Evolutionary conservation across 2,113 vertebrate genomes (phyloP), one percentile per base, ranked within the genome.

Genomic region (Chunga burmeisteri): DNA sequence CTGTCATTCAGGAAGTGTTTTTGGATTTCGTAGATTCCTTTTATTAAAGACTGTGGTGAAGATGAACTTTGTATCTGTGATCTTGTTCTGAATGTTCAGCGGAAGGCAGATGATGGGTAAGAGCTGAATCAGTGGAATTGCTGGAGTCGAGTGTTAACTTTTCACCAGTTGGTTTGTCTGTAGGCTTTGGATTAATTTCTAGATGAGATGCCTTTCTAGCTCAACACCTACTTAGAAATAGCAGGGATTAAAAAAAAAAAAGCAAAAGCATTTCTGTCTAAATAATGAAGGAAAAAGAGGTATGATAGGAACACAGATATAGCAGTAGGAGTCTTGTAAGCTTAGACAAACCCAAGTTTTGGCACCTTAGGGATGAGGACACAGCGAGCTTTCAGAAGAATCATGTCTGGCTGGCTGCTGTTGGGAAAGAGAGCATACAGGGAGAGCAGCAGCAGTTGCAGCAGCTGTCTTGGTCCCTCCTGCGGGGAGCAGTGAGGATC

Each of bases 1-100:
- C 13, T 65, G 25, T 84, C 26, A 81, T 82, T 94, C 23, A 86
- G 42, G 47, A 91, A 83, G 32, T 75, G 16, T 16, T 75, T 90
- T 78, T 91, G 3, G 1, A 55, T 83, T 94, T 86, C 73, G 5
- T 87, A 99, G 99, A 98, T 99, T 82, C 99, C 99, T 66, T 99
- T 99, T 91, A 95, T 98, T 13, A 99, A 99, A 97, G 99, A 99
- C 55, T 99, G 99, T 78, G 99, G 99, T 59, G 98, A 98, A 27
- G 99, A 99, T 93, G 98, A 99, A 16, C 88, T 99, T 68, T 99
- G 99, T 89, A 85, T 97, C 49, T 98, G 98, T 72, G 99, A 99
- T 87, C 98, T 99, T 81, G 97, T 98, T 91, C 97, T 99, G 65
- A 97, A 94, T 14, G 98, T 99, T 93, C 98, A 97, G n/a, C 97